Evolutionary conservation across 1,140 invertebrate genomes (phyloP).

Genomic region (Zaprionus taronus): DNA sequence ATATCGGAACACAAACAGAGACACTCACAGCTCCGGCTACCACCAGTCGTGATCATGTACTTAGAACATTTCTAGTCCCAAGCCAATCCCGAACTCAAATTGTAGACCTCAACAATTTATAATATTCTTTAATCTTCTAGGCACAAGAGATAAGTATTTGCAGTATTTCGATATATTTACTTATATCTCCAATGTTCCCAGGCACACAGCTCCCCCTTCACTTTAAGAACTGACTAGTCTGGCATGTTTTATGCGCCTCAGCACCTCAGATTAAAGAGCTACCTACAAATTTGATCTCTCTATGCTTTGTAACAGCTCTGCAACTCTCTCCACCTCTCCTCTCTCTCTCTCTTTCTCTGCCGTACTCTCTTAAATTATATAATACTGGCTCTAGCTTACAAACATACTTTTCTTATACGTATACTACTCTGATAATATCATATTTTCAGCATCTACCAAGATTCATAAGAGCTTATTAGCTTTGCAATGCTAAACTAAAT

Average conservation of each 20-base stretch:
- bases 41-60: background rate
- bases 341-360: constrained; percentile 34
- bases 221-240: constrained; percentile 16
- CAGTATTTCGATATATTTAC: constrained; percentile 30
- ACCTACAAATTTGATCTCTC: background rate
- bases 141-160: constrained; percentile 70
- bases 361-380: constrained; percentile 44
- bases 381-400: constrained; percentile 37
- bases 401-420: constrained; percentile 27
- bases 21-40: constrained; percentile 17
- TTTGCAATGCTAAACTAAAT: background rate
- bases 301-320: constrained; percentile 31
- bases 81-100: background rate
- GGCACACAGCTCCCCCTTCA: constrained; percentile 22
- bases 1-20: constrained; percentile 11
- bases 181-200: constrained; percentile 24
- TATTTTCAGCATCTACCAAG: constrained; percentile 1
- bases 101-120: constrained; percentile 27
- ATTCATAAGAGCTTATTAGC: no score
- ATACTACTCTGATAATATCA: background rate
- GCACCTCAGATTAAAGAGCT: constrained; percentile 19
- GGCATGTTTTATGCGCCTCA: constrained; percentile 23
- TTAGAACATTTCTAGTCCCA: constrained; percentile 9
- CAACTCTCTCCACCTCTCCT: constrained; percentile 23
- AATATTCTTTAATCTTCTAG: constrained; percentile 61